Evolutionary conservation across 2,888 invertebrate genomes (phyloP).

Genomic region (Stegana nigrithorax): DNA sequence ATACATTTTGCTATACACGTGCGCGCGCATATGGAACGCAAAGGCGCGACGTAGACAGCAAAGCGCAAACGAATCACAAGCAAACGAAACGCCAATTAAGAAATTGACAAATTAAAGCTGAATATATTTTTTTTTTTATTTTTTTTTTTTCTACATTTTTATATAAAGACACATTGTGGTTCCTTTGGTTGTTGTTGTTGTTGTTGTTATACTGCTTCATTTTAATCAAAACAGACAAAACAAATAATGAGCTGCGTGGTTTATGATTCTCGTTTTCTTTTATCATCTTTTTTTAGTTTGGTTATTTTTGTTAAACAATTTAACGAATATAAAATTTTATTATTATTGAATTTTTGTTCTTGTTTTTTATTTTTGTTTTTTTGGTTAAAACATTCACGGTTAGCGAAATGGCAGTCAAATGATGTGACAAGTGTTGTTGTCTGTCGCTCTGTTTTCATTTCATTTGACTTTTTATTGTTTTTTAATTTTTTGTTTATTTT

Average conservation of each 20-base stretch:
- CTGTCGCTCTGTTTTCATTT: no score
- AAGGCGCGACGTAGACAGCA: conserved; percentile 8
- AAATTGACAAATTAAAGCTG: conserved; percentile 60
- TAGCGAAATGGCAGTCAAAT: not conserved
- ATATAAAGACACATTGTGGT: no score
- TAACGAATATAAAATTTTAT: conserved; percentile 33
- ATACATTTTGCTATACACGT: conserved; percentile 17
- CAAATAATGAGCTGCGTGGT: conserved; percentile 49
- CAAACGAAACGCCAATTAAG: conserved; percentile 58
- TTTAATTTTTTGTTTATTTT: conserved; percentile 35
- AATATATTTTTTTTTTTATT: conserved; percentile 46
- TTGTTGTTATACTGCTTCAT: not conserved
- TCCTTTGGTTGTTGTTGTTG: conserved; percentile 1
- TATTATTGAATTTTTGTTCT: conserved; percentile 15
- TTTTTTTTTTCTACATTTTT: no score
- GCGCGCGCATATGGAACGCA: conserved; percentile 51
- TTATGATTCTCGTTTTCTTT: no score
- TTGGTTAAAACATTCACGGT: not conserved
- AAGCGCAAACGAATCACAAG: not conserved
- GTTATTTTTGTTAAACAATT: conserved; percentile 42
- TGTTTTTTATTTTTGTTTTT: not conserved
- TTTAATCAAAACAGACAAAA: conserved; percentile 62
- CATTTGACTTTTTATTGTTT: conserved; percentile 33
- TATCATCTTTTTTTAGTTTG: not conserved
- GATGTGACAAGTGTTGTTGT: conserved; percentile 34